Percentiles rank a stretch among this genome's conserved stretches.
Conservation (phyloP, 2,888 invertebrate genomes). For the Agapetus fuscipes region DNA sequence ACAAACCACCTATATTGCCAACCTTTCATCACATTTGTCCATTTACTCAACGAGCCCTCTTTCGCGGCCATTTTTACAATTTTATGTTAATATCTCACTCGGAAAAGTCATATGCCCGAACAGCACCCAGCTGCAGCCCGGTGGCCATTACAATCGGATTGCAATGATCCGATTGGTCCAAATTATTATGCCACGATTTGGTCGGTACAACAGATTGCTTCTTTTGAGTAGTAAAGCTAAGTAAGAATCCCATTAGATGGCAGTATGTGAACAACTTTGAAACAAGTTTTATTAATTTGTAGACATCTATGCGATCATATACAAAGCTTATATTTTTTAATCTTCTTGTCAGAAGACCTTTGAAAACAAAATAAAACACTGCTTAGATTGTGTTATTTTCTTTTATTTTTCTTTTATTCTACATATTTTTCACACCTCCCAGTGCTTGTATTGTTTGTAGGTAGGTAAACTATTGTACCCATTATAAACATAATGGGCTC, state of each 20-base stretch:
- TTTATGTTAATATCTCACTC: slow-evolving; percentile 11
- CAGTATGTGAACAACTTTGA: no score
- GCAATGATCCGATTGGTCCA: slow-evolving; percentile 1
- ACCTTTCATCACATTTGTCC: slow-evolving; percentile 97
- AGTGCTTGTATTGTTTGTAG: no score
- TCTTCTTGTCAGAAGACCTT: no score
- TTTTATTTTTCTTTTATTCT: neutral
- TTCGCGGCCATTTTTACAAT: slow-evolving; percentile 50
- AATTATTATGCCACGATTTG: no score
- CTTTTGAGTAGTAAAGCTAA: no score
- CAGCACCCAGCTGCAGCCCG: slow-evolving; percentile 16
- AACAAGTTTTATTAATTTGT: no score
- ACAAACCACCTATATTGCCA: slow-evolving; percentile 99
- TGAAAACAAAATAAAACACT: neutral
- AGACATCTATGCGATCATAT: no score
- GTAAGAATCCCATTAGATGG: slow-evolving; percentile 1
- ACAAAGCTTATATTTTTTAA: no score
- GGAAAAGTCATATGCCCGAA: slow-evolving; percentile 10
- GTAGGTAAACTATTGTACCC: no score
- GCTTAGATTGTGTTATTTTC: neutral
- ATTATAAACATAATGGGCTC: no score
- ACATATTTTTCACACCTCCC: no score
- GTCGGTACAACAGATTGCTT: no score
- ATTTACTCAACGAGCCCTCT: slow-evolving; percentile 93
- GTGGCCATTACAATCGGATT: slow-evolving; percentile 10